Percentiles rank a stretch among this genome's conserved stretches.
phyloP scores from a whole-genome alignment of 2,113 vertebrate species.

The Caranx melampygus region DNA sequence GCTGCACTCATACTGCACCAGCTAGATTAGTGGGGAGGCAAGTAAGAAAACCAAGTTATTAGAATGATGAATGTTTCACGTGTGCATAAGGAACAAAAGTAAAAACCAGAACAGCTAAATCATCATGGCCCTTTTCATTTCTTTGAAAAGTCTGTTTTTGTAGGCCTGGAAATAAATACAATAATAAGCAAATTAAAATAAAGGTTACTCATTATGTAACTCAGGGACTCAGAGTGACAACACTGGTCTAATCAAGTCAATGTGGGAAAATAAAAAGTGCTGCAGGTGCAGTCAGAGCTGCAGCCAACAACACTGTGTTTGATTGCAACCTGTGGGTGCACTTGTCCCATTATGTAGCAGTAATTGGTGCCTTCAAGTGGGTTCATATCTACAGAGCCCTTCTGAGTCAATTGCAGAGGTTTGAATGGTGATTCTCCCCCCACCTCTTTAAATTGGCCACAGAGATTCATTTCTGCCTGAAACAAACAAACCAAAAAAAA shows the following conservation, averaged over 20 bases:
- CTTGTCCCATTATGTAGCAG: conserved; percentile 19
- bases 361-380: not conserved
- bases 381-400: not conserved
- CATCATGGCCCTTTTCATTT: not conserved
- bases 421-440: not conserved
- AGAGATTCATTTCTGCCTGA: not conserved
- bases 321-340: conserved; percentile 14
- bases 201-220: not conserved
- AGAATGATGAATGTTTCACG: not conserved
- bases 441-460: not conserved
- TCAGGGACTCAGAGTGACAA: not conserved
- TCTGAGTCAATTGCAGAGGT: not conserved
- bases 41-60: not conserved
- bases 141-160: not conserved
- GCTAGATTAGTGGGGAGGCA: not conserved
- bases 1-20: not conserved
- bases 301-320: conserved; percentile 5
- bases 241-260: conserved; percentile 4
- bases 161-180: not conserved
- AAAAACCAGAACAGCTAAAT: not conserved
- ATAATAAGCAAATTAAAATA: not conserved
- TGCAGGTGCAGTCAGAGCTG: not conserved
- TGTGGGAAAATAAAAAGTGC: too few relatives aligned
- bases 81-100: not conserved
- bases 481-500: not conserved